A percentile compares a stretch with the other conserved stretches of the same genome.
These are phyloP conservation scores for Chloropsis hardwickii DNA, from an alignment of 2,113 vertebrate genomes.

Conservation along the genomic window DNA sequence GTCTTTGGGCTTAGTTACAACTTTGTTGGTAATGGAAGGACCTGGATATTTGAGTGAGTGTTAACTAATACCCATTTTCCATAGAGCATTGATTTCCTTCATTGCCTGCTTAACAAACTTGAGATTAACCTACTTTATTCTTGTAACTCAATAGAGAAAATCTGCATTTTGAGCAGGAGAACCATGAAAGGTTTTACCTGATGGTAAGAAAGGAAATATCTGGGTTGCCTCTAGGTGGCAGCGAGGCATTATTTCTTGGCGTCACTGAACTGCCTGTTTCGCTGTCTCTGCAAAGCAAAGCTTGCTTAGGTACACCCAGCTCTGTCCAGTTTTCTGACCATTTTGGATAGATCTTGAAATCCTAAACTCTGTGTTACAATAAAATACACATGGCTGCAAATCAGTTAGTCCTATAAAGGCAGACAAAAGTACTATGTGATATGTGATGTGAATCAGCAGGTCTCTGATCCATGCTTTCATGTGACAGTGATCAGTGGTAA, in stretches of 20 bases:
- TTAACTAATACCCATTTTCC: neutral
- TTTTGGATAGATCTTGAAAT: neutral
- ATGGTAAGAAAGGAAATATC: neutral
- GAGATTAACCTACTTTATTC: neutral
- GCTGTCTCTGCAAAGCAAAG: neutral
- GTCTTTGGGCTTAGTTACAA: neutral
- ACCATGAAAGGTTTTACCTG: neutral
- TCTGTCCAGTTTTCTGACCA: neutral
- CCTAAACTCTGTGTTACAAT: neutral
- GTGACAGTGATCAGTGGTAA: neutral
- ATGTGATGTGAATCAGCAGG: neutral
- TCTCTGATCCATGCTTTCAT: rapidly evolving
- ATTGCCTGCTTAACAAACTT: neutral
- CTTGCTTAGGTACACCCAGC: neutral
- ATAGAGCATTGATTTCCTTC: neutral
- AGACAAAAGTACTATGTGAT: rapidly evolving
- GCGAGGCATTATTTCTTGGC: neutral
- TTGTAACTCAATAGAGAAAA: neutral
- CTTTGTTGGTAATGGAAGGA: neutral
- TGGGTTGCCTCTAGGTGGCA: conserved; percentile 49
- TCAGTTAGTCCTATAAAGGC: neutral
- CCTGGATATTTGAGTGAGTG: neutral
- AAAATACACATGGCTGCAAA: neutral
- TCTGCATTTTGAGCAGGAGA: neutral
- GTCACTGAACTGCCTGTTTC: neutral